These are phyloP conservation scores for Gallirallus australis DNA, from an alignment of 2,797 vertebrate species.

Conservation along the genomic window DNA sequence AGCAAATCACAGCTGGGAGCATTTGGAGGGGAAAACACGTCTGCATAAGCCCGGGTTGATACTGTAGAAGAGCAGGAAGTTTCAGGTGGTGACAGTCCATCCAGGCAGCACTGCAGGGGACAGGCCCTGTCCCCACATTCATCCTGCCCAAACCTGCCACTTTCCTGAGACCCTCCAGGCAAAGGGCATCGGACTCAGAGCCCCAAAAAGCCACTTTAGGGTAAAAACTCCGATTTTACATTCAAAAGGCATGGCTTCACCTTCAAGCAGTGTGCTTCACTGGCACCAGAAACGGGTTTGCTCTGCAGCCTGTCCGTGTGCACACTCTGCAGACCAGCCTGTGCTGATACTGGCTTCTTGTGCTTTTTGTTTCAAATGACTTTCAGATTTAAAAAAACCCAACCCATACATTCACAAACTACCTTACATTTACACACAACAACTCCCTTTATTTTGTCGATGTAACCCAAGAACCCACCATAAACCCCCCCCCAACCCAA, in stretches of 20 bases:
- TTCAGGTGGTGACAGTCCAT: not conserved
- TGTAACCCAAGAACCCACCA: conserved; percentile 57
- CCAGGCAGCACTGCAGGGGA: not conserved
- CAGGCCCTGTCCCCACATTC: fast-evolving
- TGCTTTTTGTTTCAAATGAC: conserved; percentile 56
- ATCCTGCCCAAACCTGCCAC: not conserved
- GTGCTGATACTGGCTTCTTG: conserved; percentile 47
- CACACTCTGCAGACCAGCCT: conserved; percentile 25
- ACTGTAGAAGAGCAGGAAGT: not conserved
- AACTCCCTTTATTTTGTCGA: conserved; percentile 74
- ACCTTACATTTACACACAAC: conserved; percentile 71
- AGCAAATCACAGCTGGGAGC: not conserved
- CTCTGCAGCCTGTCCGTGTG: no score
- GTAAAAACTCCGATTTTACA: not conserved
- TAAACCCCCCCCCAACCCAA: not conserved
- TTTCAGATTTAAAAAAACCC: conserved; percentile 53
- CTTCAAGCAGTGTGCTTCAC: conserved; percentile 71
- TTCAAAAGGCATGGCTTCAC: conserved; percentile 46
- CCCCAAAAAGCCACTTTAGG: not conserved
- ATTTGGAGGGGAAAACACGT: not conserved
- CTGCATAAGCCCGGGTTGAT: not conserved
- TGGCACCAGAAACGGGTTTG: conserved; percentile 67
- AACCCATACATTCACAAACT: conserved; percentile 70
- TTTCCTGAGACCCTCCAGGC: not conserved
- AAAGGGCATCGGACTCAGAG: fast-evolving